phyloP scores from a whole-genome alignment of 2,888 invertebrate genomes.

The Eristalis tenax region DNA sequence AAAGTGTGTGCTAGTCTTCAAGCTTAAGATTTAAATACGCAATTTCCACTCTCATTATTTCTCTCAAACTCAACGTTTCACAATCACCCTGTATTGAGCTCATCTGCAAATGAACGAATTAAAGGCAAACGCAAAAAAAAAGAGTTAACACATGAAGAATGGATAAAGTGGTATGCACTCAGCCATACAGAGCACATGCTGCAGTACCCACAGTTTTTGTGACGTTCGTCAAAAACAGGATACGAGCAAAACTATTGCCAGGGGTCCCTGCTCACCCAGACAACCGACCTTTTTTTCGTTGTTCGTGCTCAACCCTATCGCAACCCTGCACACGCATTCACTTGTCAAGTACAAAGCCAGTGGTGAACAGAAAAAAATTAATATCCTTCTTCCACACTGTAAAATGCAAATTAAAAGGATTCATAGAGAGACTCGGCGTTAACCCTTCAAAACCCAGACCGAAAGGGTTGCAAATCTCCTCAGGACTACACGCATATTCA shows the following conservation, averaged over 20 bases:
- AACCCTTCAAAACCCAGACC: slow-evolving; percentile 67
- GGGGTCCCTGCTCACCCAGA: slow-evolving; percentile 70
- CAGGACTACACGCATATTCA: slow-evolving; percentile 73
- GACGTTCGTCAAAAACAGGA: slow-evolving; percentile 62
- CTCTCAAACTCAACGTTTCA: too few relatives aligned
- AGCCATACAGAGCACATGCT: slow-evolving; percentile 78
- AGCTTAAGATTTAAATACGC: too few relatives aligned
- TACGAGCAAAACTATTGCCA: slow-evolving; percentile 71
- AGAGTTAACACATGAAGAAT: slow-evolving; percentile 30
- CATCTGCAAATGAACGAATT: slow-evolving; percentile 54
- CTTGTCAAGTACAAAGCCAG: slow-evolving; percentile 78
- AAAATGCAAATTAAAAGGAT: slow-evolving; percentile 80
- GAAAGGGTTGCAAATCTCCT: slow-evolving; percentile 79
- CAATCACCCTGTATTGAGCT: slow-evolving; percentile 46
- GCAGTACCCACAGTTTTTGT: slow-evolving; percentile 79
- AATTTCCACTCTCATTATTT: too few relatives aligned
- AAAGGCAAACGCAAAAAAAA: slow-evolving; percentile 23
- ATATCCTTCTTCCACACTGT: slow-evolving; percentile 69
- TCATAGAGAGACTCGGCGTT: slow-evolving; percentile 63
- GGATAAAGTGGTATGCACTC: slow-evolving; percentile 30
- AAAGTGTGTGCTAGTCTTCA: too few relatives aligned
- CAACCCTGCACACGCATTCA: slow-evolving; percentile 76
- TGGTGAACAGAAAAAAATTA: slow-evolving; percentile 63
- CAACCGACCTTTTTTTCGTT: slow-evolving; percentile 72
- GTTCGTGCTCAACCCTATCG: slow-evolving; percentile 49